Percentiles rank a stretch among this genome's conserved stretches.
These are phyloP conservation scores for Micromussa lordhowensis DNA, from an alignment of 92 coral and sea anemone species.

Conservation along the genomic window DNA sequence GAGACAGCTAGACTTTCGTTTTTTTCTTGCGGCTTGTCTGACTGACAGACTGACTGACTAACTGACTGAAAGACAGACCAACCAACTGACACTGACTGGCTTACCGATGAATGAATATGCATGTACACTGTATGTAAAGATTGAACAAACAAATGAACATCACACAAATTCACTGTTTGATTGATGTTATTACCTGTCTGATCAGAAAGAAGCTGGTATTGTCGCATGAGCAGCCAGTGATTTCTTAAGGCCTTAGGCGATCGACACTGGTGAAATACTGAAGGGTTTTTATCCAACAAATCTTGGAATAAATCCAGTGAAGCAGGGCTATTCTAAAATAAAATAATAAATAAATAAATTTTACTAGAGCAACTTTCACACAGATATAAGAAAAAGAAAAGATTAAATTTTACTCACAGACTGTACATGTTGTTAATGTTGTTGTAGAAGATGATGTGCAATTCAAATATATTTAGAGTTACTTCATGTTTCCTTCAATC, in stretches of 20 bases:
- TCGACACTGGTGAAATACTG: slow-evolving; percentile 90
- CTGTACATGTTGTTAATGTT: not conserved
- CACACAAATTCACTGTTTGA: not conserved
- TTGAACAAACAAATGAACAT: not conserved
- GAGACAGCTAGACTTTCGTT: too few species aligned
- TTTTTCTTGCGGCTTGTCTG: too few species aligned
- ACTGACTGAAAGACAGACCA: not conserved
- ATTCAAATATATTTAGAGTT: not conserved
- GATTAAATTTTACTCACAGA: too few species aligned
- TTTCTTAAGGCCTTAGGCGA: slow-evolving; percentile 86
- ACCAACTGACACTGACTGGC: not conserved
- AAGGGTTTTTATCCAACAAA: slow-evolving; percentile 78
- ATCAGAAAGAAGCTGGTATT: slow-evolving; percentile 90
- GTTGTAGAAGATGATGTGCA: not conserved
- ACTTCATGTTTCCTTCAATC: not conserved
- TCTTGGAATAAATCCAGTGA: slow-evolving; percentile 90
- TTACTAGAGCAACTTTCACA: not conserved
- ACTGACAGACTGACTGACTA: not conserved
- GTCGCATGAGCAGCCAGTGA: slow-evolving; percentile 97
- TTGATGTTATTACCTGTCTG: slow-evolving; percentile 78
- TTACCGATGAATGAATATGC: not conserved
- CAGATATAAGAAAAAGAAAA: not conserved
- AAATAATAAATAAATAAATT: not conserved
- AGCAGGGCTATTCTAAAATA: slow-evolving; percentile 85
- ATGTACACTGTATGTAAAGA: too few species aligned